phyloP scores from a whole-genome alignment of 1,140 invertebrate species.

The Heliothis virescens region DNA sequence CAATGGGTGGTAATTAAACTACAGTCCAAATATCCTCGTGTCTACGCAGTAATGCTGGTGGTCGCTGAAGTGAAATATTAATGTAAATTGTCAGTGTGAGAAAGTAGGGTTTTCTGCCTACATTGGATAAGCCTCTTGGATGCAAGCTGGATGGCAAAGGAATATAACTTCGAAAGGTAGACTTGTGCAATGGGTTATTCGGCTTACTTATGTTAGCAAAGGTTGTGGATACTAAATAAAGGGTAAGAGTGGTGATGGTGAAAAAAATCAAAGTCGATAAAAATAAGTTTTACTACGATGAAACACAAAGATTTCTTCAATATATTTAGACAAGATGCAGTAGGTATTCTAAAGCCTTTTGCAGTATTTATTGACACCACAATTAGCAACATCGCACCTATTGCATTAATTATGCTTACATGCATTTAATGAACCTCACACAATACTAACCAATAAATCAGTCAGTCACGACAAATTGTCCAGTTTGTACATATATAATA shows the following conservation, averaged over 20 bases:
- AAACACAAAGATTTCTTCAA: no score
- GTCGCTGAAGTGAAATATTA: conserved; percentile 77
- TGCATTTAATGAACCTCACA: not conserved
- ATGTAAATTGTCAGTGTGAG: not conserved
- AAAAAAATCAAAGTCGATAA: no score
- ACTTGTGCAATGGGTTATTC: no score
- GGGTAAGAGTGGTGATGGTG: no score
- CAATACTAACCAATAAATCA: conserved; percentile 10
- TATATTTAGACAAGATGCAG: no score
- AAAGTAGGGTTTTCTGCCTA: not conserved
- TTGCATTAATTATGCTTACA: not conserved
- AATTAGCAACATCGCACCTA: not conserved
- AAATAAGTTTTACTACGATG: no score
- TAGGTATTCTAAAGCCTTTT: no score
- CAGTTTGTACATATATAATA: not conserved
- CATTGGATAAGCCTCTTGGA: not conserved
- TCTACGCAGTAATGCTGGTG: conserved; percentile 78
- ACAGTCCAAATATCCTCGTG: conserved; percentile 81
- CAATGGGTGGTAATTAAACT: conserved; percentile 84
- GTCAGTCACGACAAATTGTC: not conserved
- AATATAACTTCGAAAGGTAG: not conserved
- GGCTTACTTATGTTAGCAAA: no score
- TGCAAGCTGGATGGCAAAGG: not conserved
- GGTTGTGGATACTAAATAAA: no score
- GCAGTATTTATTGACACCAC: no score